A percentile compares a stretch with the other conserved stretches of the same genome.
phyloP scores from a whole-genome alignment of 2,797 vertebrate genomes.

The Botia kubotai region DNA sequence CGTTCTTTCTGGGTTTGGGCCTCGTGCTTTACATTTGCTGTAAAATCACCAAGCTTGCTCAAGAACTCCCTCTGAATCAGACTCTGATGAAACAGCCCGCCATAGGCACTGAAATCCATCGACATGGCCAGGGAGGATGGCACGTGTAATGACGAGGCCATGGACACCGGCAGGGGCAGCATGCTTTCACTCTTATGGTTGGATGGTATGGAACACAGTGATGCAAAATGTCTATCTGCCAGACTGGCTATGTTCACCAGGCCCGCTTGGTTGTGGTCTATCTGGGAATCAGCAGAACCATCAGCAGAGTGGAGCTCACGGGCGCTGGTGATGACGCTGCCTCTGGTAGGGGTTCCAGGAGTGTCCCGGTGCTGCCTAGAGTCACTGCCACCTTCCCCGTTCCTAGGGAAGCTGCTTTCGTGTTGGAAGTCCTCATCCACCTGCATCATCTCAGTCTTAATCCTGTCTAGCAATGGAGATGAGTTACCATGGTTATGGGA shows the following conservation, averaged over 20 bases:
- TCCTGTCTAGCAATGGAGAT: constrained; percentile 66
- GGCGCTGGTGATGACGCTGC: constrained; percentile 97
- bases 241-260: constrained; percentile 72
- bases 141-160: constrained; percentile 81
- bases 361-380: constrained; percentile 85
- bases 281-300: constrained; percentile 68
- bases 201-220: constrained; percentile 84
- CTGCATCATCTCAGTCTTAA: constrained; percentile 92
- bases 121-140: constrained; percentile 87
- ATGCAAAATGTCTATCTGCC: constrained; percentile 84
- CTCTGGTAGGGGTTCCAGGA: constrained; percentile 90
- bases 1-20: constrained; percentile 82
- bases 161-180: constrained; percentile 81
- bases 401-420: constrained; percentile 74
- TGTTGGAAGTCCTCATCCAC: constrained; percentile 82
- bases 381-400: constrained; percentile 78
- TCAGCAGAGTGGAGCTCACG: constrained; percentile 89
- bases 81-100: constrained; percentile 91
- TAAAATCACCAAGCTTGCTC: constrained; percentile 92
- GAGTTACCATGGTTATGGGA: constrained; percentile 58
- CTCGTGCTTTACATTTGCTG: constrained; percentile 89
- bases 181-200: constrained; percentile 86
- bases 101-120: constrained; percentile 92
- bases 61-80: constrained; percentile 97
- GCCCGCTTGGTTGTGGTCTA: constrained; percentile 70